Base-by-base conservation (phyloP, 37 sponge, comb jelly and placozoan genomes). In the Amphimedon queenslandica region DNA sequence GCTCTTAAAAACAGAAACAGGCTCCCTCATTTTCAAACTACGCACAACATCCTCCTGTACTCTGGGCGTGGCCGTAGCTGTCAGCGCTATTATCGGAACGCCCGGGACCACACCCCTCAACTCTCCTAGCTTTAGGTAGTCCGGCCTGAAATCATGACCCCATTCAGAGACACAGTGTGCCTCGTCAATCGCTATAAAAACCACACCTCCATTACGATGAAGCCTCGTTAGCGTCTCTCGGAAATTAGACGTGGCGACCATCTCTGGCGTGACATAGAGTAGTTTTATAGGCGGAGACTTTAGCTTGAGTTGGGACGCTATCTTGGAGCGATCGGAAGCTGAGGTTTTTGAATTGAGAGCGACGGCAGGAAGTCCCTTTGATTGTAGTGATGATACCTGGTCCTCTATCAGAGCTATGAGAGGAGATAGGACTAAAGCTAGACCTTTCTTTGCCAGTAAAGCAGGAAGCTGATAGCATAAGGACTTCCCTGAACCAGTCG, bases 141-240 rank as follows among this genome's bases (percentile, higher is more conserved):
- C 99, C 16, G 99, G 99, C 65, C 99, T 36, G 60, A 99, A 99
- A 80, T 99, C 96, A 66, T 99, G 99, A 1, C 99, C 99, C 99
- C 99, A 99, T 39, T 95, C 88, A 0, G 99, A 99, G n/a, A 99
- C 91, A 71, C 99, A 95, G 74, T 99, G 99, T 0, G 96, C 96
- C 57, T 99, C 99, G 72, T 99, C 99, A 20, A 99, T 86, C 0
- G 88, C 92, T 20, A 99, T 43, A 20, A 82, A 47, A 0, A 87
- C 58, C 2, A 99, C 66, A 33, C 61, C 77, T 51, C 71, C 74
- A 5, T 41, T 20, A 69, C 77, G 21, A 82, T 81, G 39, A 13
- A 96, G 77, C 1, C 39, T 55, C 1, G 53, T 38, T 35, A 92
- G 77, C 25, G 83, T 33, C 4, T 29, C 30, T 57, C 80, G 69